Base-by-base conservation (phyloP, 2,113 vertebrate species). In the Urocitellus parryii region DNA sequence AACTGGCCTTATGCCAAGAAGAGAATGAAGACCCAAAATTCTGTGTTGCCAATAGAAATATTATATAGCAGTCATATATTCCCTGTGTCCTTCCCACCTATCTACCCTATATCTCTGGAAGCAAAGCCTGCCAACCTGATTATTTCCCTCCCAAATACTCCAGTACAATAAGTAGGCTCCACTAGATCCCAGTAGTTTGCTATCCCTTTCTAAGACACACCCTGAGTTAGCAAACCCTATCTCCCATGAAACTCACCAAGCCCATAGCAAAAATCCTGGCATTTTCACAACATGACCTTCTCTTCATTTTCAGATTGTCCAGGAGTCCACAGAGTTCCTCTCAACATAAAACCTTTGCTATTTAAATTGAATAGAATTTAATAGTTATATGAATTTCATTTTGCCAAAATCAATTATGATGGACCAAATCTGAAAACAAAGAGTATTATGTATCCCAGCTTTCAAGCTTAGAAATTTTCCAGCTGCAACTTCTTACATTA, bases 11-110 rank as follows among this genome's bases (percentile, higher is more conserved):
- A 91, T 95, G 61, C 56, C 16, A 22, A 78, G 45, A 83, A 9
- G 53, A 51, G 48, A 51, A 68, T 84, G 82, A 91, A 95, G 86
- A 17, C 17, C 34, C 90, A 51, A 76, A 85, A 85, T 89, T 92
- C 48, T 70, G 16, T 88, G 42, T 53, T 83, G 34, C 32, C n/a
- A 29, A 78, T 4, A 88, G 72, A 94, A 74, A 84, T 94, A 53
- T 24, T 39, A 70, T 4, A 45, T 32, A 67, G 34, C 13, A 80
- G 39, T 56, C 68, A 89, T 39, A 92, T 32, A 48, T 97, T 74
- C 73, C n/a, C 48, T 45, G 16, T 67, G 56, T 76, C 45, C 79
- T 80, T 85, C 27, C 63, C 45, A 65, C n/a, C 20, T 4, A 20
- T 17, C 27, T 18, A 88, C 1, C 24, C 45, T 4, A 29, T 14